phyloP scores from a whole-genome alignment of 2,797 vertebrate genomes.

The Pangasius larnaudii region DNA sequence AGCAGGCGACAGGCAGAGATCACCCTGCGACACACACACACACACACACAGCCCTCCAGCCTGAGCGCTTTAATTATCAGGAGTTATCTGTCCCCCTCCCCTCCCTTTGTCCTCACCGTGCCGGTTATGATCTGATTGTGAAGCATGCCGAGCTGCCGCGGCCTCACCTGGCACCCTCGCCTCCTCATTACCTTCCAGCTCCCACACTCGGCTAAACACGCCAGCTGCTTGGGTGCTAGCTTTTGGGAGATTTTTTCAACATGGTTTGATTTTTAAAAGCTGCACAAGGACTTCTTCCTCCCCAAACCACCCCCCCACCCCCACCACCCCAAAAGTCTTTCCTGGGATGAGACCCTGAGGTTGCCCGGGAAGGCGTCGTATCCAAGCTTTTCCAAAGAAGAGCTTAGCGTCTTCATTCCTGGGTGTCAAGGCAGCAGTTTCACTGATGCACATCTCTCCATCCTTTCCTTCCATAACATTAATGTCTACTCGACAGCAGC shows the following conservation, averaged over 20 bases:
- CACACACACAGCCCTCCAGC: conserved; percentile 59
- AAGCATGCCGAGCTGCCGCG: conserved; percentile 69
- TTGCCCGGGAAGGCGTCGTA: conserved; percentile 20
- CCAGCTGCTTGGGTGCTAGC: background rate
- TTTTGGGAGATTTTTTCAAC: background rate
- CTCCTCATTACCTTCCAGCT: conserved; percentile 45
- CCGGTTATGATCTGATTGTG: conserved; percentile 79
- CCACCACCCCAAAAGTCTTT: background rate
- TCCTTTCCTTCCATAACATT: conserved; percentile 41
- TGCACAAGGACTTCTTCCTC: background rate
- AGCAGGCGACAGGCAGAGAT: conserved; percentile 75
- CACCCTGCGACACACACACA: conserved; percentile 56
- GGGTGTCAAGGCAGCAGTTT: conserved; percentile 57
- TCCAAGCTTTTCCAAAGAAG: conserved; percentile 39
- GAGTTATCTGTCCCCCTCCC: conserved; percentile 55
- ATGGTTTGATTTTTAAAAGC: conserved; percentile 8
- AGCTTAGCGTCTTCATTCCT: conserved; percentile 51
- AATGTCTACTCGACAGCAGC: conserved; percentile 36
- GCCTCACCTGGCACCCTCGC: conserved; percentile 75
- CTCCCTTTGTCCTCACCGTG: conserved; percentile 79
- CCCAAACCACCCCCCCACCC: too few species aligned
- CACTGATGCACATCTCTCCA: conserved; percentile 47
- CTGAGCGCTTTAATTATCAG: conserved; percentile 79
- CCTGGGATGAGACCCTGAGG: conserved; percentile 7
- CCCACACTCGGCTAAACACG: conserved; percentile 41